Conservation (phyloP, 2,113 vertebrate genomes). For the Myrmophylax atrothorax region DNA sequence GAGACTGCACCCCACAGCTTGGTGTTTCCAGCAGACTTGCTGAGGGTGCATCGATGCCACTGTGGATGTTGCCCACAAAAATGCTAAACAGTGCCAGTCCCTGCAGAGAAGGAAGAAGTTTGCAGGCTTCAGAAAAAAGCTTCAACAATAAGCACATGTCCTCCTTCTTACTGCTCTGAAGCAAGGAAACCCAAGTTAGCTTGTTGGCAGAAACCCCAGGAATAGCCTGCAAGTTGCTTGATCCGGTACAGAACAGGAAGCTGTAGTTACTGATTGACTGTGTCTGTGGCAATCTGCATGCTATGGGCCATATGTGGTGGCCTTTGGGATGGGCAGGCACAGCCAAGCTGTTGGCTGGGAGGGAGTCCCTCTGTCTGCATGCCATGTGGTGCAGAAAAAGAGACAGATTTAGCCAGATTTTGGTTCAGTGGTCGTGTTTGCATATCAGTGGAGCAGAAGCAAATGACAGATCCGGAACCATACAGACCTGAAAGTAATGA, state of each 20-base stretch:
- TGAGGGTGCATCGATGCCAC: not conserved
- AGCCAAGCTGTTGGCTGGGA: not conserved
- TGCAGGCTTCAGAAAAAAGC: not conserved
- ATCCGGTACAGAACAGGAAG: not conserved
- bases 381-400: not conserved
- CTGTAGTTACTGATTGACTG: conserved; percentile 21
- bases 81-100: fast-evolving
- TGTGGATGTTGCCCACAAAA: not conserved
- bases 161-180: not conserved
- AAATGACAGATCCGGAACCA: fast-evolving
- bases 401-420: not conserved
- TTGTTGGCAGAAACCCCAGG: not conserved
- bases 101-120: not conserved
- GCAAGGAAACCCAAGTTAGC: not conserved
- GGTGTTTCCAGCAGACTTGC: not conserved
- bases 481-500: not conserved
- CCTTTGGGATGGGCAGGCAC: not conserved
- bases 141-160: not conserved
- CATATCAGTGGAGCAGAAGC: not conserved
- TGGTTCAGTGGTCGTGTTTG: not conserved
- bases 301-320: not conserved
- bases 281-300: not conserved
- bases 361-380: not conserved
- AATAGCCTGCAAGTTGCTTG: not conserved
- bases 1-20: not conserved